Base-by-base conservation (phyloP, 1,140 invertebrate genomes). In the Ips nitidus region DNA sequence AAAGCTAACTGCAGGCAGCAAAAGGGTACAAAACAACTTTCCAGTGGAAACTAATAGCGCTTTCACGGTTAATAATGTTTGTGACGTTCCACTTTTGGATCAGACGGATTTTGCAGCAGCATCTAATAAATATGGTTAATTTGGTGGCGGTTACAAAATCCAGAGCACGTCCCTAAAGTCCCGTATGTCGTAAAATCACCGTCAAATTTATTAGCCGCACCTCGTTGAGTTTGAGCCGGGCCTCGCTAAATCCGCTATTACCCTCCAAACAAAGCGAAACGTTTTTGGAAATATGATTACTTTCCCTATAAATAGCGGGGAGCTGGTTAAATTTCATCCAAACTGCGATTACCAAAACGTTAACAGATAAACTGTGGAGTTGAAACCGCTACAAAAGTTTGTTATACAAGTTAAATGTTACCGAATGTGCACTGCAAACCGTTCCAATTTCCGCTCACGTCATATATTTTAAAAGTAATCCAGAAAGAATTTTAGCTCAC, bases 91-190 rank as follows among this genome's bases (percentile, higher is more conserved):
- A 42, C 3, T 59, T 59, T 41, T 59, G 41, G 41, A 41, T 59
- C 57, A 42, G 41, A 42, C 57, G 8, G 41, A 42, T 41, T 59
- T 59, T 22, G 22, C 22, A 22, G n/a, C 57, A 42, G 5, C 57
- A 59, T 59, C 57, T n/a, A 59, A 42, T 59, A 59, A 59, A 59
- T 59, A 59, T 42, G 42, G 57, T 41, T 42, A 59, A 59, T 59
- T 59, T 59, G n/a, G 45, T 56, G 22, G 57, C 40, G 57, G 57
- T 59, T 59, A 3, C 41, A 7, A 8, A 59, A 59, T 59, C 3
- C 57, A 8, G 7, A 6, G 38, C 38, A 41, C 37, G 41, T 58
- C 56, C 41, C 52, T 8, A 59, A 59, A 8, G 57, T 59, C 41
- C 57, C 41, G 8, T 36, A 38, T 59, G 57, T 37, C 57, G 57